These are phyloP conservation scores for Heliconius hermathena DNA, from an alignment of 1,140 invertebrate species.

Conservation along the genomic window DNA sequence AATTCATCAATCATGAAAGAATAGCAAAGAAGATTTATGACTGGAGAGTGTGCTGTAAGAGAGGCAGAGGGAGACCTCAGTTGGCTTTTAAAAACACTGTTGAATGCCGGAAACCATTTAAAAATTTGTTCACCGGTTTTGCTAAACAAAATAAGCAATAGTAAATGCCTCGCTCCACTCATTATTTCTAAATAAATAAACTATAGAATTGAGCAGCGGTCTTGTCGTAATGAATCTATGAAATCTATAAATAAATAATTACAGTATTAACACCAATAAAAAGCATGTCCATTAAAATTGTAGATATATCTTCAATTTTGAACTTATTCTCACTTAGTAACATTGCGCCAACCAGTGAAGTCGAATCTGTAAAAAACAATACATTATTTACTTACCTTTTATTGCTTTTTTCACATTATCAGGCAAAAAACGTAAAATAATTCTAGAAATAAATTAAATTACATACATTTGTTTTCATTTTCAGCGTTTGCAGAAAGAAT, in stretches of 20 bases:
- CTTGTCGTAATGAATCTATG: no score
- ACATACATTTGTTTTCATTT: slow-evolving; percentile 40
- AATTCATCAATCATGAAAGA: no score
- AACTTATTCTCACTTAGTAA: slow-evolving; percentile 81
- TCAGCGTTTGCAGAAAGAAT: background rate
- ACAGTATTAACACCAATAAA: slow-evolving; percentile 84
- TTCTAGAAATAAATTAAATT: background rate
- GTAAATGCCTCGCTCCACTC: no score
- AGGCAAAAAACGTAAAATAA: background rate
- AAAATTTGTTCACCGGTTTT: no score
- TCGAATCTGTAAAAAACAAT: slow-evolving; percentile 34
- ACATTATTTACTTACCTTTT: background rate
- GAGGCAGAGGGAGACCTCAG: no score
- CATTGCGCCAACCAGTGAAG: slow-evolving; percentile 76
- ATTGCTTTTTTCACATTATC: background rate
- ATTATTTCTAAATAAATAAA: no score
- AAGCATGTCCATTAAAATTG: slow-evolving; percentile 85
- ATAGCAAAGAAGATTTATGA: no score
- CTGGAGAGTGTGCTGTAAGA: no score
- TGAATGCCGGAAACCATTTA: no score
- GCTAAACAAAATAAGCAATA: no score
- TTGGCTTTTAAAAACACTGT: no score
- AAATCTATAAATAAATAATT: slow-evolving; percentile 15
- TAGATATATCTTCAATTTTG: slow-evolving; percentile 83
- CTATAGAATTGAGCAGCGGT: no score